Conservation (phyloP, 1,140 invertebrate species). For the Hermetia illucens region DNA sequence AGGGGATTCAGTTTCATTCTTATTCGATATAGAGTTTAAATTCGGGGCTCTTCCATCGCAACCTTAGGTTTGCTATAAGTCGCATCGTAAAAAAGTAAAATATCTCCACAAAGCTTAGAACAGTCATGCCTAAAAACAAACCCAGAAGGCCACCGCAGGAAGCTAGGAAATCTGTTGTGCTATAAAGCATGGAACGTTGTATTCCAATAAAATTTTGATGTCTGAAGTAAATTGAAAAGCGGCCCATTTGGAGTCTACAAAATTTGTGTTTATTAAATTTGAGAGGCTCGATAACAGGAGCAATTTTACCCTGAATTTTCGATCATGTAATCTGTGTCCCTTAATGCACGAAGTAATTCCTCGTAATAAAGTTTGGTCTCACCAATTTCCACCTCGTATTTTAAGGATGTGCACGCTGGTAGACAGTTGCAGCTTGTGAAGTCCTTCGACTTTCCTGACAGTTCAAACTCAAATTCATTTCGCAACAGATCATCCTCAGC, state of each 20-base stretch:
- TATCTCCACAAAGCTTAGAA: constrained; percentile 34
- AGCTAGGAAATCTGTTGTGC: constrained; percentile 30
- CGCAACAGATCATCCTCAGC: constrained; percentile 7
- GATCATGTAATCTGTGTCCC: not conserved
- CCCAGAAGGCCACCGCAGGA: constrained; percentile 35
- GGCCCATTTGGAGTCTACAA: constrained; percentile 10
- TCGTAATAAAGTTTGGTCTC: constrained; percentile 28
- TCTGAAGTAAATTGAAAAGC: constrained; percentile 25
- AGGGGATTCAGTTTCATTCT: too few relatives aligned
- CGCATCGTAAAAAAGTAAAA: constrained; percentile 16
- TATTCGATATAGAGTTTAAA: too few relatives aligned
- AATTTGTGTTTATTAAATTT: constrained; percentile 11
- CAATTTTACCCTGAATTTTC: too few relatives aligned
- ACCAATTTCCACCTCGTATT: constrained; percentile 33
- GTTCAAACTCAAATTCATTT: constrained; percentile 1
- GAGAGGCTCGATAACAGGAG: too few relatives aligned
- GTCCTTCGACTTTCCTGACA: not conserved
- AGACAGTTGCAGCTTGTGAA: constrained; percentile 32
- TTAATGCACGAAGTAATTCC: constrained; percentile 27
- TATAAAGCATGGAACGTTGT: constrained; percentile 25
- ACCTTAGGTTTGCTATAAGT: constrained; percentile 17
- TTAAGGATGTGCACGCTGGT: constrained; percentile 34
- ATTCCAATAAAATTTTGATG: constrained; percentile 18
- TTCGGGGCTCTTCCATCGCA: too few relatives aligned
- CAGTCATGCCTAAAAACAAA: constrained; percentile 34